A percentile compares a stretch with the other conserved stretches of the same genome.
Evolutionary conservation across 2,113 vertebrate genomes (phyloP).

Genomic region (Brachypteracias leptosomus): DNA sequence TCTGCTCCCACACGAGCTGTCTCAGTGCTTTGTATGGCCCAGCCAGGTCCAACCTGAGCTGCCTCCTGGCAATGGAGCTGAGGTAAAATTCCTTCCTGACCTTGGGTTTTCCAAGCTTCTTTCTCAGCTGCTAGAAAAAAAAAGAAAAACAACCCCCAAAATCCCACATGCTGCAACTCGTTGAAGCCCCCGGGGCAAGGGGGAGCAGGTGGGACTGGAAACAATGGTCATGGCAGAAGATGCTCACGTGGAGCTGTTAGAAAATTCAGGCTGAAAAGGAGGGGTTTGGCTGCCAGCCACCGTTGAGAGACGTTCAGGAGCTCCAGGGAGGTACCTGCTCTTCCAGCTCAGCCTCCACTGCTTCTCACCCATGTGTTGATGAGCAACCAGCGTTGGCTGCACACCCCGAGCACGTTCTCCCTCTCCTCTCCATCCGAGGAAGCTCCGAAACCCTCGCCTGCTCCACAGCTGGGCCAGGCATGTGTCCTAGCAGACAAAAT

Average conservation of each 20-base stretch:
- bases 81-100: conserved; percentile 35
- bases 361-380: accelerated
- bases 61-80: neutral
- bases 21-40: neutral
- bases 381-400: neutral
- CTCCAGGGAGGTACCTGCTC: neutral
- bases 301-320: accelerated
- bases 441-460: neutral
- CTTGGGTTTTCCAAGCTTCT: conserved; percentile 3
- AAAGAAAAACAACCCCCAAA: neutral
- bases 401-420: neutral
- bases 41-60: neutral
- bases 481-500: neutral
- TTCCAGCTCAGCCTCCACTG: neutral
- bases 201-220: conserved; percentile 56
- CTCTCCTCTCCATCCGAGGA: accelerated
- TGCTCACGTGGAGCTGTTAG: conserved; percentile 21
- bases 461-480: neutral
- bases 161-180: neutral
- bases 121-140: neutral
- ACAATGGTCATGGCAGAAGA: neutral
- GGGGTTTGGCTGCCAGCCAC: conserved; percentile 31
- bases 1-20: neutral
- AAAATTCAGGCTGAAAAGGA: neutral
- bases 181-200: neutral